Evolutionary conservation across 2,113 vertebrate genomes (phyloP).

Genomic region (Himantopus leucocephalus): DNA sequence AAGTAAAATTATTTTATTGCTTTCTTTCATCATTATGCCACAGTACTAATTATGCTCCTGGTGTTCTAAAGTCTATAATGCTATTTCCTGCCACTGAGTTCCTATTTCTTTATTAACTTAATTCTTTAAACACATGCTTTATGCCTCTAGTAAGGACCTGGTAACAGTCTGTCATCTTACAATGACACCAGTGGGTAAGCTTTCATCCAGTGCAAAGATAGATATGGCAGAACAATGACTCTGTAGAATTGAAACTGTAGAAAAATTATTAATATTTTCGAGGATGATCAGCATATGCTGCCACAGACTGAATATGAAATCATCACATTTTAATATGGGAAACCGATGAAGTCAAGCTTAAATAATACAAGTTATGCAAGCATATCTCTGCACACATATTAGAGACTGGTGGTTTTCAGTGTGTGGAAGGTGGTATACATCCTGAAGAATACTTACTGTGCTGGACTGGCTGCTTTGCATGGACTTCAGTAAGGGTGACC

Average conservation of each 20-base stretch:
- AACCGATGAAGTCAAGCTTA: background rate
- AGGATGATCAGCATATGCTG: background rate
- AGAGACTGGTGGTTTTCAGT: background rate
- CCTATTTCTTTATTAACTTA: conserved; percentile 49
- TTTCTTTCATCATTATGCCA: conserved; percentile 38
- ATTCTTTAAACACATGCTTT: conserved; percentile 26
- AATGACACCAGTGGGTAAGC: background rate
- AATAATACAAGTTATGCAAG: conserved; percentile 22
- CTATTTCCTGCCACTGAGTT: conserved; percentile 10
- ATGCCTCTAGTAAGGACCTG: background rate
- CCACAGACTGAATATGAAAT: background rate
- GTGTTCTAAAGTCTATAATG: conserved; percentile 23
- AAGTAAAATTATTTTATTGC: conserved; percentile 51
- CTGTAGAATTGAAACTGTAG: background rate
- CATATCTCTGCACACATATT: background rate
- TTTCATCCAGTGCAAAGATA: background rate
- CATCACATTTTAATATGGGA: conserved; percentile 5
- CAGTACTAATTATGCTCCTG: conserved; percentile 30
- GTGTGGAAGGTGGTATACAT: background rate
- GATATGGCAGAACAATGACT: background rate
- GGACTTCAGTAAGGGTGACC: background rate
- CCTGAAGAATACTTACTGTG: background rate
- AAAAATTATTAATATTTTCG: conserved; percentile 39
- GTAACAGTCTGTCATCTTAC: background rate
- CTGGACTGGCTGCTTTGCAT: background rate